Base-by-base conservation (phyloP, 2,113 vertebrate genomes). In the Callocephalon fimbriatum region DNA sequence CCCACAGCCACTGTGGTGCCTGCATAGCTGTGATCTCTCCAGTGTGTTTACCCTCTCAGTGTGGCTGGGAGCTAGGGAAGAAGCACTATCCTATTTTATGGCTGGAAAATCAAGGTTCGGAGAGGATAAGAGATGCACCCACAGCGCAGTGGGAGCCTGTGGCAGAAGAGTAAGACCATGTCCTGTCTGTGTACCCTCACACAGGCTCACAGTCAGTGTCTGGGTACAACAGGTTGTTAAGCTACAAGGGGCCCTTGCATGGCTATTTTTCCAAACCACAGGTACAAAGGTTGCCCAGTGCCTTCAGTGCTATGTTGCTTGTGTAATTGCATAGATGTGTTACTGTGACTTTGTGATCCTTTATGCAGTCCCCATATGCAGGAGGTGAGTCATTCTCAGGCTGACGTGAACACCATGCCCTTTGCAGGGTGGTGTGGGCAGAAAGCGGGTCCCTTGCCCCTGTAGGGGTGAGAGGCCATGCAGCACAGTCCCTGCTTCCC, bases 181-280 rank as follows among this genome's bases (percentile, higher is more conserved):
- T 5, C 21, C n/a, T 0, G 0, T 37, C 62, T 42, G 45, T 62
- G 72, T 17, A 17, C 4, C 31, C 47, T 63, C 0, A 0, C 29
- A 26, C 47, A 29, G 35, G 76, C 63, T 84, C 63, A 45, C 42
- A 54, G 6, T 38, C 62, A 3, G 1, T 51, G 63, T 53, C 61
- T 29, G 27, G 26, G 12, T 38, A 38, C 48, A 58, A 63, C 53
- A 31, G 45, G 35, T 37, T 67, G 47, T 92, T 92, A 42, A 70
- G 72, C 12, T 76, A 16, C 38, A 44, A 32, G 75, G 50, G 53
- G 71, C n/a, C 27, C 65, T 95, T 65, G 44, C 27, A 20, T 5
- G 53, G 35, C 22, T 91, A 2, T 16, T 92, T 85, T 79, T 88
- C 66, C 86, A 62, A 59, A 71, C 23, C 47, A 19, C n/a, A 27